Percentiles rank a stretch among this genome's conserved stretches.
Conservation (phyloP, 2,888 invertebrate species). For the Ethmia dodecea region DNA sequence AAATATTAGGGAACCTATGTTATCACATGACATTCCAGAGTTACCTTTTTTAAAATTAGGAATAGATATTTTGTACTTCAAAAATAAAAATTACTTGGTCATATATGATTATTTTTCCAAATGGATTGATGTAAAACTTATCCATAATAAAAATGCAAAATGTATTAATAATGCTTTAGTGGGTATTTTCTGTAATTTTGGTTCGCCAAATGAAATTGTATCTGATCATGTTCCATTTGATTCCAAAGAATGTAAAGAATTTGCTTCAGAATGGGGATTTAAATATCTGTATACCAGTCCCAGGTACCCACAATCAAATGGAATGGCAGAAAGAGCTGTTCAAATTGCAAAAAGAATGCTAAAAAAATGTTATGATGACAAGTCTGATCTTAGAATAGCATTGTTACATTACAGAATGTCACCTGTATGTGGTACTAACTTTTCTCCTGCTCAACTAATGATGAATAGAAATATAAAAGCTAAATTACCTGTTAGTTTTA, state of each 20-base stretch:
- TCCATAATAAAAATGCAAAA: constrained; percentile 9
- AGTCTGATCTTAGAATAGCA: constrained; percentile 8
- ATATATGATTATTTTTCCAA: constrained; percentile 8
- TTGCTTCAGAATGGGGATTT: constrained; percentile 11
- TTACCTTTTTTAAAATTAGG: constrained; percentile 19
- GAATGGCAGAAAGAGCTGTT: constrained; percentile 12
- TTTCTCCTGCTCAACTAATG: neutral
- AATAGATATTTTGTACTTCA: constrained; percentile 17
- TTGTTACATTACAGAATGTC: constrained; percentile 8
- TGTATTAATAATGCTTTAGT: constrained; percentile 12
- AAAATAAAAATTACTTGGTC: constrained; percentile 11
- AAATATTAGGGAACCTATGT: constrained; percentile 17
- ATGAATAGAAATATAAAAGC: constrained; percentile 10
- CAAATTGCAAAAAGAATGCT: constrained; percentile 9
- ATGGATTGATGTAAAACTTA: constrained; percentile 9
- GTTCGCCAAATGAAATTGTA: constrained; percentile 14
- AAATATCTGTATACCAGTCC: constrained; percentile 11
- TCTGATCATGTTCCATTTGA: constrained; percentile 11
- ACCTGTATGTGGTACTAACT: constrained; percentile 8
- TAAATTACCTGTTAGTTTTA: constrained; percentile 3
- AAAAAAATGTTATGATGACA: constrained; percentile 5
- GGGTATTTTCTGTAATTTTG: constrained; percentile 14
- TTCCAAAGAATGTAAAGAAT: constrained; percentile 8
- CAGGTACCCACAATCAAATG: constrained; percentile 10
- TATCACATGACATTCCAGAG: constrained; percentile 12